Evolutionary conservation across 1,140 invertebrate species (phyloP), one percentile per base, ranked within the genome.

Genomic region (Vanessa atalanta): DNA sequence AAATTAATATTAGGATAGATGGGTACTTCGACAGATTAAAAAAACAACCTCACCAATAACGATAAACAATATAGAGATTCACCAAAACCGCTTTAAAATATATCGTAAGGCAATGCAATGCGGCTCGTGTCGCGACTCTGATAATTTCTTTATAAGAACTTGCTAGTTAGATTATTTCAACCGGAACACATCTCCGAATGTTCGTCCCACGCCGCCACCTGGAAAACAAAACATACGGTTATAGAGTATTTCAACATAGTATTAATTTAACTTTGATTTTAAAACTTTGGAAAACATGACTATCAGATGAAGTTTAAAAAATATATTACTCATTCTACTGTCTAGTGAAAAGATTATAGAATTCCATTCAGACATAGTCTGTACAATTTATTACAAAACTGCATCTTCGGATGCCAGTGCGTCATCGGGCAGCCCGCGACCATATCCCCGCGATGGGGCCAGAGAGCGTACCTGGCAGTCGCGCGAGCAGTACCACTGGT

Each of bases 401-500:
- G 87, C 97, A 98, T 97, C 96, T 94, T 97, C 96, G 90, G 97
- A 98, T 76, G 94, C 91, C n/a, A 95, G 95, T 63, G 15, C 60
- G 12, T 3, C 94, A 97, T 97, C 95, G 98, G 97, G 88, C 97
- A 98, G 80, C 80, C 97, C 96, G 67, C 96, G 93, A n/a, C n/a
- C n/a, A n/a, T n/a, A n/a, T n/a, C n/a, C 80, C 97, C 96, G 67
- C 96, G 47, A 20, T 20, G 20, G 20, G 20, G 20, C 20, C n/a
- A n/a, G 20, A 20, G 20, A 20, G 15, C 60, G 12, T 3, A 97
- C 97, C 95, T 98, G 97, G 88, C 97, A 98, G 80, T 97, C 96
- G 67, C 96, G 93, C 85, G 96, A 97, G 94, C 97, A 98, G 87
- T 98, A 98, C 97, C 97, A 98, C 92, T 97, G 97, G 92, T 97